Evolutionary conservation across 2,797 vertebrate species (phyloP).

Genomic region (Strix occidentalis): DNA sequence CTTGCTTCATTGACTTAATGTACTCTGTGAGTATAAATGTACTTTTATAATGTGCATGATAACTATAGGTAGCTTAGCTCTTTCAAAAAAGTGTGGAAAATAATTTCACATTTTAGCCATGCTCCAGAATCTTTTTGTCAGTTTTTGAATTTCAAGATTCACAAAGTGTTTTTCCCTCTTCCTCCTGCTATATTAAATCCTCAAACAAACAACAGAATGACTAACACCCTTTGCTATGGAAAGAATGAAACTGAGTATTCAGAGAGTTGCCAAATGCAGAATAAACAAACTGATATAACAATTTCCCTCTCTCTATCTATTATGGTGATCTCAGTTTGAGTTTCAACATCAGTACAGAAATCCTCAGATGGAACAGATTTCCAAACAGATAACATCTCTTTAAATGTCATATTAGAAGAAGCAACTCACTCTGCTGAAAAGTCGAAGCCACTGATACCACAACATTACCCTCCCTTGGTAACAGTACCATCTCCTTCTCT

Average conservation of each 20-base stretch:
- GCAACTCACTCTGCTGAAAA: neutral
- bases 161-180: neutral
- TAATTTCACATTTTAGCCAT: neutral
- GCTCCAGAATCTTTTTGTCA: neutral
- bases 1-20: neutral
- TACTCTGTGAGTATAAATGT: neutral
- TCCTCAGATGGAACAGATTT: neutral
- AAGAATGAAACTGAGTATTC: conserved; percentile 50
- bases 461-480: neutral
- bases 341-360: conserved; percentile 36
- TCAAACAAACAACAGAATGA: conserved; percentile 46
- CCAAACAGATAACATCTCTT: neutral
- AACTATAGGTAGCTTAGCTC: neutral
- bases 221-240: conserved; percentile 51
- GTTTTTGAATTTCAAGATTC: neutral
- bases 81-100: neutral
- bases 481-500: conserved; percentile 3
- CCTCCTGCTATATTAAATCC: neutral
- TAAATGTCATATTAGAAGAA: neutral
- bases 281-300: conserved; percentile 51
- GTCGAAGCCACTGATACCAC: neutral
- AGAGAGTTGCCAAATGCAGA: conserved; percentile 37
- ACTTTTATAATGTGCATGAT: neutral
- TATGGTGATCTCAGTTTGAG: conserved; percentile 31
- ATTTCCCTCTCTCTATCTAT: neutral